Evolutionary conservation across 2,797 vertebrate genomes (phyloP), one percentile per base, ranked within the genome.

Genomic region (Tiaroga cobitis): DNA sequence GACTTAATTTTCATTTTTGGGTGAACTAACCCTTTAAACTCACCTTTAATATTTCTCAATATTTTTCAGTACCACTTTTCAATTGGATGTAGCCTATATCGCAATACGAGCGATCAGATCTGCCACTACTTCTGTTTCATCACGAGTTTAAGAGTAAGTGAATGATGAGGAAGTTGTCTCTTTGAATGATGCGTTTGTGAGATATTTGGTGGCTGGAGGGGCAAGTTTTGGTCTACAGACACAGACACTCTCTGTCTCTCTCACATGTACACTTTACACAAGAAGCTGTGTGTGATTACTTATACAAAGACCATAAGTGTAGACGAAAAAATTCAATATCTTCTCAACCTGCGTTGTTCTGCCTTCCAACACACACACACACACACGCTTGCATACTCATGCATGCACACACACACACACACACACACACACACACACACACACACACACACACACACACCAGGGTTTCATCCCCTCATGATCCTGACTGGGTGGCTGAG

Each of bases 401-500:
- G 19, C 49, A 8, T 63, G 70, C 41, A 56, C 46, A 74, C 83
- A 19, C 49, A 56, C 51, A 24, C 51, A 56, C 19, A 63, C 54
- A 54, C 51, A 21, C 18, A 21, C 18, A 19, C 49, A 54, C 24
- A n/a, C 56, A 24, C 54, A 56, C 54, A 24, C 54, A 59, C 56
- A 81, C 54, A 59, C 56, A 59, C 56, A n/a, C 24, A 59, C 21
- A n/a, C 5, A 63, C 2, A 1, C 61, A 32, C 26, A 80, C 49
- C 68, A 41, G 18, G 18, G 51, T 80, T 80, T 73, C 10, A 74
- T 83, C 41, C 65, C 41, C 46, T 69, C 73, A 67, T 78, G 51
- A 83, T 89, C 77, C 87, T 82, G 24, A 37, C 63, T 84, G 74
- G 24, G 63, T 76, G 59, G 39, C 79, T 63, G 68, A 84, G 75